phyloP scores from a whole-genome alignment of 2,113 vertebrate species.

The Rhynchomys soricoides region DNA sequence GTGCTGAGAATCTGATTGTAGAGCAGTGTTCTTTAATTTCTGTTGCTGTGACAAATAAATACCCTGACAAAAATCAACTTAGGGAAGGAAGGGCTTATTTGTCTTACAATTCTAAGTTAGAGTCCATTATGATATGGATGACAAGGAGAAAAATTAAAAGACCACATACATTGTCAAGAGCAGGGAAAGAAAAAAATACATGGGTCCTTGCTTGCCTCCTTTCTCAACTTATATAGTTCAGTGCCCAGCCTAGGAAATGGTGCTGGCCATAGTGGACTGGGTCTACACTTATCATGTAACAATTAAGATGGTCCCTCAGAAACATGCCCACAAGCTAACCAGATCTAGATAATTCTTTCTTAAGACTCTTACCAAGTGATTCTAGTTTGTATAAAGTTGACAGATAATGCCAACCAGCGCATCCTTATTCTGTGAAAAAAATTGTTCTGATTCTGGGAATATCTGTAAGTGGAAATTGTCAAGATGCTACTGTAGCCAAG shows the following conservation, averaged over 20 bases:
- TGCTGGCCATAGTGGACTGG: not conserved
- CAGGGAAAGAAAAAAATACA: not conserved
- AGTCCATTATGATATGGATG: not conserved
- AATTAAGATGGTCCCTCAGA: not conserved
- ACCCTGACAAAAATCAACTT: not conserved
- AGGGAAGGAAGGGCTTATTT: not conserved
- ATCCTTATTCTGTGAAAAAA: slow-evolving; percentile 7
- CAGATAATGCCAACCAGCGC: not conserved
- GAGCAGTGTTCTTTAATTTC: not conserved
- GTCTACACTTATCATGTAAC: not conserved
- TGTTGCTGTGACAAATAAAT: not conserved
- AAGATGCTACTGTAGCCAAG: slow-evolving; percentile 19
- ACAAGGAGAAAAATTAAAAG: not conserved
- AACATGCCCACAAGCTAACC: not conserved
- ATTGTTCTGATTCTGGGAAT: slow-evolving; percentile 1
- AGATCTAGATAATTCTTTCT: not conserved
- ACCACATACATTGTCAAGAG: not conserved
- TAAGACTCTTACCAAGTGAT: not conserved
- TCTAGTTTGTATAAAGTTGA: not conserved
- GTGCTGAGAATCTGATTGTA: slow-evolving; percentile 16
- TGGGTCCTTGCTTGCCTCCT: not conserved
- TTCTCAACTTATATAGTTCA: not conserved
- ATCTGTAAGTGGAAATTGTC: not conserved
- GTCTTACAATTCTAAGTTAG: not conserved
- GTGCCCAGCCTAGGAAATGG: not conserved